A percentile compares a stretch with the other conserved stretches of the same genome.
These are phyloP conservation scores for Sebastes trivittatus DNA, from an alignment of 2,797 vertebrate genomes.

Conservation along the genomic window DNA sequence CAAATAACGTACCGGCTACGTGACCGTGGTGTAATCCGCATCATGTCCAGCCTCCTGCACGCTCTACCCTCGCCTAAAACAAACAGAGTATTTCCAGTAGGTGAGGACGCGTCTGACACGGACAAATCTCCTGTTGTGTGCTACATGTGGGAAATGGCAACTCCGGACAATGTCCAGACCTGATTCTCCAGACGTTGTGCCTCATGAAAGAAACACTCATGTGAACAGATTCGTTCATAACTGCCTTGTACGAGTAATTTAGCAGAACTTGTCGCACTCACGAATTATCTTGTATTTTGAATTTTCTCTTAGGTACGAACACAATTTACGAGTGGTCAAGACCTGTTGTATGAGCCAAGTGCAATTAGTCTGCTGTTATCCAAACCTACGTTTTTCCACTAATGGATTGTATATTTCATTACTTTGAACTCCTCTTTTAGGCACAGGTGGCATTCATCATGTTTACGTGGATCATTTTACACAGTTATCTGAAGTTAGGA, in stretches of 20 bases:
- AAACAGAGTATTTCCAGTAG: too few species aligned
- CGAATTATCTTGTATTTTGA: not conserved
- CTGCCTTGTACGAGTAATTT: not conserved
- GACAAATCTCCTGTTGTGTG: too few species aligned
- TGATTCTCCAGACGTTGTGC: too few species aligned
- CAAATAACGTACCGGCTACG: too few species aligned
- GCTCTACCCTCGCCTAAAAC: too few species aligned
- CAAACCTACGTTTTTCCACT: not conserved
- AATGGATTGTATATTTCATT: not conserved
- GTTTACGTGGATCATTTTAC: too few species aligned
- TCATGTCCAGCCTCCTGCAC: too few species aligned
- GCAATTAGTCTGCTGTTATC: not conserved
- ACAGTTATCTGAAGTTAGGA: too few species aligned
- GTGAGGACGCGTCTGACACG: too few species aligned
- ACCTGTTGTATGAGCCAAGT: not conserved
- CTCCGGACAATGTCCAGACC: too few species aligned
- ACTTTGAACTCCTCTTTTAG: not conserved
- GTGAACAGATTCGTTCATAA: not conserved
- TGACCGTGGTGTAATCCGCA: too few species aligned
- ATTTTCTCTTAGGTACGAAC: not conserved
- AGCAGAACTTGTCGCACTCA: not conserved
- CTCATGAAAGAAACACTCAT: not conserved
- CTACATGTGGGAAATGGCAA: fast-evolving
- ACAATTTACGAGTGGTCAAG: not conserved
- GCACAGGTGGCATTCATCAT: too few species aligned